Conservation (phyloP, 2,797 vertebrate genomes). For the Hyperoplus immaculatus region DNA sequence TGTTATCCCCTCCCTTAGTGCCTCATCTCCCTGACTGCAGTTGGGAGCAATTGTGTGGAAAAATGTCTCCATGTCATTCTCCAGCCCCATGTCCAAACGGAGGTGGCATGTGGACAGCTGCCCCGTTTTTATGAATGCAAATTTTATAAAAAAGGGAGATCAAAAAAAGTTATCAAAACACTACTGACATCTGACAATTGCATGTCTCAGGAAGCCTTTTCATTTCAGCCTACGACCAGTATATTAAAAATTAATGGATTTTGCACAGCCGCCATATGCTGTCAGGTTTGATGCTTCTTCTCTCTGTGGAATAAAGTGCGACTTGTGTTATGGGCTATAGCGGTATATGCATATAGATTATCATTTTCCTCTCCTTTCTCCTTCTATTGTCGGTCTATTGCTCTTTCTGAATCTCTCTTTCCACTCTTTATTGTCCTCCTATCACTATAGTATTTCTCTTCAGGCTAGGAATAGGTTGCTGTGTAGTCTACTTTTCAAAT, state of each 20-base stretch:
- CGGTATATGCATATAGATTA: conserved; percentile 76
- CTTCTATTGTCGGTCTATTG: conserved; percentile 55
- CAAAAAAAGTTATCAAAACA: conserved; percentile 88
- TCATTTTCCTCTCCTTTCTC: conserved; percentile 46
- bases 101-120: conserved; percentile 76
- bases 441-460: conserved; percentile 45
- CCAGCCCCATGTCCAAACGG: conserved; percentile 74
- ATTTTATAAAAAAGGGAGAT: conserved; percentile 78
- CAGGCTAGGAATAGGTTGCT: conserved; percentile 57
- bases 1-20: conserved; percentile 12
- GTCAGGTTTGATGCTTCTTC: conserved; percentile 84
- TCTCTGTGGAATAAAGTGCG: conserved; percentile 83
- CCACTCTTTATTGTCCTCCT: conserved; percentile 61
- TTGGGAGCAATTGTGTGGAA: conserved; percentile 79
- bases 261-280: conserved; percentile 85
- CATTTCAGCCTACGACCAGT: conserved; percentile 79
- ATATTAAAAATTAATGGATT: conserved; percentile 90
- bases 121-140: conserved; percentile 80
- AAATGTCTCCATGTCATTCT: conserved; percentile 78
- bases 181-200: conserved; percentile 88
- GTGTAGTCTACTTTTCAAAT: conserved; percentile 69
- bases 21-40: conserved; percentile 63
- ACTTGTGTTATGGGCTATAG: conserved; percentile 74
- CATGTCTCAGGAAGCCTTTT: conserved; percentile 86
- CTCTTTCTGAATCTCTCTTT: conserved; percentile 43